Base-by-base conservation (phyloP, 2,113 vertebrate species). In the Propithecus coquereli region DNA sequence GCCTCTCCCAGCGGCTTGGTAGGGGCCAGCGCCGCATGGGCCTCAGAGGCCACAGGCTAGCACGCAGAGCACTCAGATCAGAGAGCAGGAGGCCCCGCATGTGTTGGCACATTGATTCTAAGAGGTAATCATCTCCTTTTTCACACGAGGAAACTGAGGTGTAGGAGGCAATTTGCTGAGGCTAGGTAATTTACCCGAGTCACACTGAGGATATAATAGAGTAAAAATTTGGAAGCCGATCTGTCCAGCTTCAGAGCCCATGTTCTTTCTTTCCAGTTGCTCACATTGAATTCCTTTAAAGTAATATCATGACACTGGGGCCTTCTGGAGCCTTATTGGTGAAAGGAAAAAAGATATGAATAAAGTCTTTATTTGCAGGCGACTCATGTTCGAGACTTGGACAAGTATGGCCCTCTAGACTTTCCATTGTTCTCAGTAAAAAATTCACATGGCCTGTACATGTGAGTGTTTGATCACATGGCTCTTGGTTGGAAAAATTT, bases 241-340 rank as follows among this genome's bases (percentile, higher is more conserved):
- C 43, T 88, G 37, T 66, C 63, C 25, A 25, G 79, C 57, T 16
- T 43, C 68, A 76, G 40, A 77, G 65, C 23, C 57, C 18, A 1
- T 59, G 45, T 37, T 50, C 59, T 43, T 89, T 87, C 65, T 86
- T 87, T 59, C 17, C 70, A 74, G 0, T 95, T 87, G 70, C 94
- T 97, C 86, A 47, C 82, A 43, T 1, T 66, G 84, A 87, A 92
- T 97, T 96, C 89, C 86, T 17, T 93, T 89, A 68, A 52, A 54
- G 25, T 91, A 87, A 66, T 80, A 59, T 90, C 94, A 61, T 20
- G 43, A 66, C 66, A 43, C 20, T 6, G 80, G 70, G 91, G 43
- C 87, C 59, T 90, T 92, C 30, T 34, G 71, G 73, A 82, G 82
- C 63, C 94, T 88, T 43, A 3, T 27, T 91, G 93, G 70, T 9